A percentile compares a stretch with the other conserved stretches of the same genome.
These are phyloP conservation scores for Diplodus puntazzo DNA, from an alignment of 2,797 vertebrate species.

Conservation along the genomic window DNA sequence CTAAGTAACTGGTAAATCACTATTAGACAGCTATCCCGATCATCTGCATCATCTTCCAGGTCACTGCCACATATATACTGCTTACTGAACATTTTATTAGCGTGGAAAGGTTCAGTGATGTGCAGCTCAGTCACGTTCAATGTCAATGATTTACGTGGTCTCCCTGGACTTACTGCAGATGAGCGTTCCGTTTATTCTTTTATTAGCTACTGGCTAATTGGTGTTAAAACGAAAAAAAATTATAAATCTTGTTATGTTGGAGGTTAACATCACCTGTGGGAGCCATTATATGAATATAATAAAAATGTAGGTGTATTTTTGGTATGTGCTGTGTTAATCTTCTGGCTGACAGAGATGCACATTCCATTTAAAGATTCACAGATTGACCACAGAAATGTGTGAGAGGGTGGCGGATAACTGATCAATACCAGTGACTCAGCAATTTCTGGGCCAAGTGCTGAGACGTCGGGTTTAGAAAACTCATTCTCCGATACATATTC, in stretches of 20 bases:
- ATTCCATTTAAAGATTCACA: slow-evolving; percentile 12
- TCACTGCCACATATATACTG: background rate
- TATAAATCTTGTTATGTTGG: background rate
- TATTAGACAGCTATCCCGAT: background rate
- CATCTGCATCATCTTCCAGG: background rate
- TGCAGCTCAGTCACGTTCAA: background rate
- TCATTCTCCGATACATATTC: slow-evolving; percentile 19
- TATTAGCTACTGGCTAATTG: slow-evolving; percentile 4
- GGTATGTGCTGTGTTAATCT: background rate
- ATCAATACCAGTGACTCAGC: slow-evolving; percentile 53
- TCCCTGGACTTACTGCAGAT: background rate
- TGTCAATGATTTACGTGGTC: background rate
- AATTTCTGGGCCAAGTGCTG: slow-evolving; percentile 50
- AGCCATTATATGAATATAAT: background rate
- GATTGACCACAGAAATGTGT: slow-evolving; percentile 12
- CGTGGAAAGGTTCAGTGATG: background rate
- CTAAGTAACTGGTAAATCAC: slow-evolving; percentile 48
- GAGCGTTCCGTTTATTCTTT: background rate
- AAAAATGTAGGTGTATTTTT: background rate
- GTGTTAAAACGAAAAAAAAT: background rate
- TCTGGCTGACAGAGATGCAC: background rate
- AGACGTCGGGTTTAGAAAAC: slow-evolving; percentile 24
- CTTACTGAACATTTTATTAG: background rate
- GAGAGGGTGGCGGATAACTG: background rate
- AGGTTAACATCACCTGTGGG: background rate